Base-by-base conservation (phyloP, 2,113 vertebrate species). In the Accipiter virgatus region DNA sequence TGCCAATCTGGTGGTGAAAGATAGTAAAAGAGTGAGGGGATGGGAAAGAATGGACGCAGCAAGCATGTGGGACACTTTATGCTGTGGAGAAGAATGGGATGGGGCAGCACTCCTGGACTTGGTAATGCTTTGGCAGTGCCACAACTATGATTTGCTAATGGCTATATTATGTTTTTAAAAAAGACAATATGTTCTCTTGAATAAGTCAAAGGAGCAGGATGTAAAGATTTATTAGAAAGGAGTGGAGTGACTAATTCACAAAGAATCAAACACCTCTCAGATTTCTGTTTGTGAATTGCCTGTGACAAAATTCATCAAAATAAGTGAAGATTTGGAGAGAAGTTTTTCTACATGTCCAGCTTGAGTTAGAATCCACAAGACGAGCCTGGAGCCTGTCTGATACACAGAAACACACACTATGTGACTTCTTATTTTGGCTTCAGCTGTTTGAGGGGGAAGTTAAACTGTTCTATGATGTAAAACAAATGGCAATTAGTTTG, bases 1-100 rank as follows among this genome's bases (percentile, higher is more conserved):
- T 38, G 86, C 83, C 95, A 93, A 40, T 88, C 77, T 77, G 67
- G 32, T 91, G 82, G 23, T 85, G 93, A 95, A 92, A 92, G 90
- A 36, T 26, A 18, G 81, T 79, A 56, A 72, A 90, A 59, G 73
- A 81, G 84, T 18, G 83, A 88, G 75, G 72, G 31, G 86, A 73
- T 90, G 84, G 93, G 87, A 82, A 95, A 93, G 81, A 93, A 85
- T 40, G 59, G 79, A 87, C 22, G 21, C 53, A 59, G 27, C 0
- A 3, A 87, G 43, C 45, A 18, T 34, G 68, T 62, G 78, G 45
- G 81, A 45, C 32, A 38, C 65, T 82, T 80, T 25, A 66, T 68
- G 55, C 67, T 85, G 3, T 16, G 50, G 70, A 82, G 62, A 89
- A 89, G 81, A 89, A 91, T 70, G 53, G 53, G 58, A 91, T 87